Evolutionary conservation across 2,113 vertebrate species (phyloP).

Genomic region (Dicaeum eximium): DNA sequence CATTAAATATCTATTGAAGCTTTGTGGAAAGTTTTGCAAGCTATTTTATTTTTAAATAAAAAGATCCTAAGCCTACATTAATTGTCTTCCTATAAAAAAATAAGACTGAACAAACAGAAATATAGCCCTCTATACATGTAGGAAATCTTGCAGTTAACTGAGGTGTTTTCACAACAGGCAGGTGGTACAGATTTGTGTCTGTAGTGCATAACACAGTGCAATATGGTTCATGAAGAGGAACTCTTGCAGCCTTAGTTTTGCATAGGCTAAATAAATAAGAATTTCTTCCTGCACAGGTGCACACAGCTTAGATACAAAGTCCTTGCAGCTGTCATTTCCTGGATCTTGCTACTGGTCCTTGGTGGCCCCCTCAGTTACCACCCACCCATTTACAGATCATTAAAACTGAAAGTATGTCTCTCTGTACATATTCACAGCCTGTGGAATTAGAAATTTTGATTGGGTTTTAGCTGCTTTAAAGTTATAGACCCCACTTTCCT

Average conservation of each 20-base stretch:
- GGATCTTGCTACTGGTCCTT: background rate
- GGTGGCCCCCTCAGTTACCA: background rate
- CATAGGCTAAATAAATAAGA: background rate
- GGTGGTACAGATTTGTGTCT: background rate
- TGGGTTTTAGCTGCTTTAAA: background rate
- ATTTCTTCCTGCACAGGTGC: background rate
- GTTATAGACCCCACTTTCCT: background rate
- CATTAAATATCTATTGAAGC: background rate
- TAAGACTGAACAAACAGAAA: background rate
- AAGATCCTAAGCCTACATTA: background rate
- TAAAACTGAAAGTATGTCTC: background rate
- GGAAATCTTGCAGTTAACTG: background rate
- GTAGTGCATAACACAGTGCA: too few relatives aligned
- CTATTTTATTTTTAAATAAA: background rate
- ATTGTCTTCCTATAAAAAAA: background rate
- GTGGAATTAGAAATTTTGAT: background rate
- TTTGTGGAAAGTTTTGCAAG: background rate
- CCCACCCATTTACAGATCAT: background rate
- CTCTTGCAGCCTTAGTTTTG: background rate
- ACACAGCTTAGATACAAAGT: background rate
- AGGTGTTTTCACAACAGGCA: background rate
- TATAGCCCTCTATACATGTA: background rate
- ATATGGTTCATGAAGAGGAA: background rate
- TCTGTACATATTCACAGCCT: background rate
- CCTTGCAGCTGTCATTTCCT: background rate